A percentile compares a stretch with the other conserved stretches of the same genome.
Conservation (phyloP, 2,797 vertebrate genomes). For the Aulostomus chinensis region DNA sequence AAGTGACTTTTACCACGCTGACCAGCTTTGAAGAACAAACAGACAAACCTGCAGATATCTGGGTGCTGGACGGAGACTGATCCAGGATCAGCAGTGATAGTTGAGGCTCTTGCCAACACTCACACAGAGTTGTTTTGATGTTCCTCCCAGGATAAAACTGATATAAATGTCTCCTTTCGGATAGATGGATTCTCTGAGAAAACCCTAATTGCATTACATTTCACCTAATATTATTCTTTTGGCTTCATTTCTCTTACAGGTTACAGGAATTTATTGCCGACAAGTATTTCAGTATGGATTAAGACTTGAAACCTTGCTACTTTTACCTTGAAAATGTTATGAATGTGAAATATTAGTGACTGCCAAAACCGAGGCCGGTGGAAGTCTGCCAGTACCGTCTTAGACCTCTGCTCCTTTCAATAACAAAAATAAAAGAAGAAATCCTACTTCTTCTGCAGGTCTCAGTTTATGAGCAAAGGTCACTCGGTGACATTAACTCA, state of each 20-base stretch:
- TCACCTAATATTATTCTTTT: conserved; percentile 30
- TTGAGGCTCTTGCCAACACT: conserved; percentile 20
- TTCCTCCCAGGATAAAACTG: conserved; percentile 7
- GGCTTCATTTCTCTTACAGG: background rate
- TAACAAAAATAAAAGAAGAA: conserved; percentile 62
- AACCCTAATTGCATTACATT: conserved; percentile 20
- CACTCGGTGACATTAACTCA: too few species aligned
- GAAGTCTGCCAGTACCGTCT: conserved; percentile 40
- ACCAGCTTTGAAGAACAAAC: conserved; percentile 31
- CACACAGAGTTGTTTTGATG: background rate
- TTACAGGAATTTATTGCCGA: too few species aligned
- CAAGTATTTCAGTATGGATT: conserved; percentile 13
- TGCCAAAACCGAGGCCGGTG: conserved; percentile 48
- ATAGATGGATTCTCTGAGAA: conserved; percentile 22
- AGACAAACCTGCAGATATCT: conserved; percentile 18
- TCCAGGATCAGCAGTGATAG: conserved; percentile 5
- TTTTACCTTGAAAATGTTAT: conserved; percentile 43
- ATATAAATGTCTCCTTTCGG: conserved; percentile 9
- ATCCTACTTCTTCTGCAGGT: conserved; percentile 13
- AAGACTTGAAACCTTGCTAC: conserved; percentile 41
- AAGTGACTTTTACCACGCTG: conserved; percentile 19
- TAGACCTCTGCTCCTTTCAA: conserved; percentile 36
- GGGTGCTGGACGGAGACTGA: background rate
- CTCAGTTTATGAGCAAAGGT: too few species aligned
- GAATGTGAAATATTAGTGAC: conserved; percentile 54